Evolutionary conservation across 2,888 invertebrate species (phyloP).

Genomic region (Rhaphigaster nebulosa): DNA sequence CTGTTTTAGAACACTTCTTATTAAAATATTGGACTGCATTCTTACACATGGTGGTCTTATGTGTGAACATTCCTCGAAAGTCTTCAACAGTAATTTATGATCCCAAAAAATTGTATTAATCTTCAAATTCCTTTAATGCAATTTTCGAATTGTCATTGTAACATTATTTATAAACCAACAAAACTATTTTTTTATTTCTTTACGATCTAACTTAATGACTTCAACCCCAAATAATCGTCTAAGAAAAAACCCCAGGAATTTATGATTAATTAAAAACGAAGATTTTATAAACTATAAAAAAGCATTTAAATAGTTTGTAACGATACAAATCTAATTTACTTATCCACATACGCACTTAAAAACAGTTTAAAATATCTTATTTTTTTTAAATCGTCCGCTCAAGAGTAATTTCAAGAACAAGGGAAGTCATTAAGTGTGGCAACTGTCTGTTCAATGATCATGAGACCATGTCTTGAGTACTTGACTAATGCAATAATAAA

Average conservation of each 20-base stretch:
- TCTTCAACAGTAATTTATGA: neutral
- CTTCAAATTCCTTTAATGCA: neutral
- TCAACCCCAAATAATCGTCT: too few relatives aligned
- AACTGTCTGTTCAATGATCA: neutral
- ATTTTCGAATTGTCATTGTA: neutral
- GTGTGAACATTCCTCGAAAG: neutral
- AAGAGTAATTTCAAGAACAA: neutral
- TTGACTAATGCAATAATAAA: neutral
- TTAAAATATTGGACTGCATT: neutral
- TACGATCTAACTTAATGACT: too few relatives aligned
- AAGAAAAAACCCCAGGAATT: too few relatives aligned
- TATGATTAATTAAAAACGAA: too few relatives aligned
- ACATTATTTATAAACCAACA: too few relatives aligned
- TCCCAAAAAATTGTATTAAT: neutral
- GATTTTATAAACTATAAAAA: too few relatives aligned
- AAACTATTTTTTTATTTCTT: too few relatives aligned
- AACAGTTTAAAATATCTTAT: too few relatives aligned
- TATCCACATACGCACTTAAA: too few relatives aligned
- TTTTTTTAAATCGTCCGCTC: neutral
- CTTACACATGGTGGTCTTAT: neutral
- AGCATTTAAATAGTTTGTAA: too few relatives aligned
- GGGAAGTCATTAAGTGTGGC: neutral
- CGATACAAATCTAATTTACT: too few relatives aligned
- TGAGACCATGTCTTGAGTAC: slow-evolving; percentile 37
- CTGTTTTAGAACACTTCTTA: neutral